Percentiles rank a stretch among this genome's conserved stretches.
Evolutionary conservation across 2,113 vertebrate species (phyloP).

Genomic region (Thomomys bottae): DNA sequence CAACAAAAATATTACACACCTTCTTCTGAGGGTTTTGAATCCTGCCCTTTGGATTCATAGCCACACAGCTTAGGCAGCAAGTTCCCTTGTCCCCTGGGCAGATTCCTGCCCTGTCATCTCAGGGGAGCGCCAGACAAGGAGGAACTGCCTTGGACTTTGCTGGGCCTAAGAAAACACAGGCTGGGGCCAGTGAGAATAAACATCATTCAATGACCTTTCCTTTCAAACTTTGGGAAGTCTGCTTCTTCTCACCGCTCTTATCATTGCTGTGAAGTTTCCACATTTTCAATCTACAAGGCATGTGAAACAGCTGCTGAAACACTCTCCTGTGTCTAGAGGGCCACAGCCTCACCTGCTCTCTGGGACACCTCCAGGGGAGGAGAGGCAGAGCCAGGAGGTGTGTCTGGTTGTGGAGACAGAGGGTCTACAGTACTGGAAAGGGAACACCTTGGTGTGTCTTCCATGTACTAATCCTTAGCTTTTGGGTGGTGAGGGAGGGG

Average conservation of each 20-base stretch:
- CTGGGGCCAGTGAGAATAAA: not conserved
- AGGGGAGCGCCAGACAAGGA: not conserved
- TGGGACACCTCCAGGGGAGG: no score
- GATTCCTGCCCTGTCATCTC: constrained; percentile 3
- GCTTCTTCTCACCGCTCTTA: constrained; percentile 48
- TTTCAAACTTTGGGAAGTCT: constrained; percentile 25
- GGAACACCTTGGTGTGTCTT: not conserved
- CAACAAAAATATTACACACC: constrained; percentile 74
- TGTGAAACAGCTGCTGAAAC: not conserved
- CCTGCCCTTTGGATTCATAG: constrained; percentile 58
- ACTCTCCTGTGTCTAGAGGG: not conserved
- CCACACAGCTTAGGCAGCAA: not conserved
- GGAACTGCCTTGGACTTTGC: not conserved
- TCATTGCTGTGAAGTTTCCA: constrained; percentile 19
- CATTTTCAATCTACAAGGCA: not conserved
- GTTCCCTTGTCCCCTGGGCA: not conserved
- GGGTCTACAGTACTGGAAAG: not conserved
- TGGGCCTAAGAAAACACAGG: constrained; percentile 51
- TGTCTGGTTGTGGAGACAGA: constrained; percentile 3
- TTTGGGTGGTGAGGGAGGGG: not conserved
- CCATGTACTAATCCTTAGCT: not conserved
- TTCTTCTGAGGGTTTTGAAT: constrained; percentile 64
- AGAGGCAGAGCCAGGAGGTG: not conserved
- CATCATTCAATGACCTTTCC: constrained; percentile 36
- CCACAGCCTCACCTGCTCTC: not conserved